phyloP scores from a whole-genome alignment of 2,113 vertebrate species.

The Corythornis madagascariensis region DNA sequence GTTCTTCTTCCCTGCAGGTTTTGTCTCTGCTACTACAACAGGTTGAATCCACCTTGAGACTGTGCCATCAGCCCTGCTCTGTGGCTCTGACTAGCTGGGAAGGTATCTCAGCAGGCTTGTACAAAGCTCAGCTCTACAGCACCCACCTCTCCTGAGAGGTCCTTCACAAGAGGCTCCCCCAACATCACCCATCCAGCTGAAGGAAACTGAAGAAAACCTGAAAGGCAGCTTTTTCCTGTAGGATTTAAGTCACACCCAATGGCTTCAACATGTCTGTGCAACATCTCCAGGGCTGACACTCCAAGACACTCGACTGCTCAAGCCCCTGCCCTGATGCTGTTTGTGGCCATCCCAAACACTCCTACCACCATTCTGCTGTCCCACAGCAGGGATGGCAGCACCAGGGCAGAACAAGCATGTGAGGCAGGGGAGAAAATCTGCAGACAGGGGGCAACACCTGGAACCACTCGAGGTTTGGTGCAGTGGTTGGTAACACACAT shows the following conservation, averaged over 20 bases:
- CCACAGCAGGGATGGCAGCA: not conserved
- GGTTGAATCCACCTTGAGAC: not conserved
- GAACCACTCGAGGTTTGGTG: not conserved
- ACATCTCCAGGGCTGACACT: not conserved
- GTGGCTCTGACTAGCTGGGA: not conserved
- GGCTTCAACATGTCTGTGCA: not conserved
- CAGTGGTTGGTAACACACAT: accelerated
- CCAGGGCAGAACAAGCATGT: not conserved
- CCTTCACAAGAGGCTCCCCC: not conserved
- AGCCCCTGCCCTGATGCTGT: not conserved
- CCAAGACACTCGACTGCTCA: not conserved
- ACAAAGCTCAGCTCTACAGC: not conserved
- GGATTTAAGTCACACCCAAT: not conserved
- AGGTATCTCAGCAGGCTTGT: not conserved
- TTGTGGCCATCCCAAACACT: not conserved
- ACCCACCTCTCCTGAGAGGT: not conserved
- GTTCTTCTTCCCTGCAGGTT: not conserved
- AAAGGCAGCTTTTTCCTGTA: not conserved
- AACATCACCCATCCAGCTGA: not conserved
- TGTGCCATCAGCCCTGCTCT: not conserved
- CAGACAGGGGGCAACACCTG: not conserved
- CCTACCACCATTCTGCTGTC: not conserved
- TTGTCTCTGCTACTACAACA: not conserved
- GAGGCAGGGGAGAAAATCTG: not conserved
- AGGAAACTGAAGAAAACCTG: not conserved